A percentile compares a stretch with the other conserved stretches of the same genome.
Conservation (phyloP, 2,888 invertebrate genomes). For the Archips xylosteana region DNA sequence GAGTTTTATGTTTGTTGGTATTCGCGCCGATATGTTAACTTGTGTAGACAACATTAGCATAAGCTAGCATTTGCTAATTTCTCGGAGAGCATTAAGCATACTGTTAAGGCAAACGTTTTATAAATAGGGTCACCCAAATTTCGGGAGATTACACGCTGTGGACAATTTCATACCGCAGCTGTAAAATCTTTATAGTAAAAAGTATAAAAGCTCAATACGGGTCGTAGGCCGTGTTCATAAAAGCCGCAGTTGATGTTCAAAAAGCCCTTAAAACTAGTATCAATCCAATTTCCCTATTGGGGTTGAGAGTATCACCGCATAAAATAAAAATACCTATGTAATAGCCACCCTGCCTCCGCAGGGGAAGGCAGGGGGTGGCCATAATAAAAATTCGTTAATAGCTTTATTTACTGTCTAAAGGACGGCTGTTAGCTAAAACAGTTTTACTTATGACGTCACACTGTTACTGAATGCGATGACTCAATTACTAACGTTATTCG, state of each 20-base stretch:
- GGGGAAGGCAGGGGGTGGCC: conserved; percentile 53
- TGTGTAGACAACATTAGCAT: not conserved
- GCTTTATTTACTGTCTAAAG: conserved; percentile 66
- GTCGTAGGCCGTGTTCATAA: conserved; percentile 63
- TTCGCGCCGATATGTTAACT: not conserved
- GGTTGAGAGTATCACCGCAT: conserved; percentile 78
- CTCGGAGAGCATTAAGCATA: not conserved
- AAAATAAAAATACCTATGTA: conserved; percentile 82
- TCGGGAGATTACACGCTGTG: conserved; percentile 31
- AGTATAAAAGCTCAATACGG: conserved; percentile 75
- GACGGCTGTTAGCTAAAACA: conserved; percentile 44
- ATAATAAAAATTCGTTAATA: conserved; percentile 79
- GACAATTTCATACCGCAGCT: conserved; percentile 37
- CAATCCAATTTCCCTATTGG: conserved; percentile 84
- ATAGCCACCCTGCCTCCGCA: conserved; percentile 65
- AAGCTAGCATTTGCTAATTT: not conserved
- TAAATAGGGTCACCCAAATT: conserved; percentile 14
- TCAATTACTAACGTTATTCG: conserved; percentile 38
- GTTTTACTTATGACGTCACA: conserved; percentile 44
- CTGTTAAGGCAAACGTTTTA: conserved; percentile 15
- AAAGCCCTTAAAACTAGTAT: conserved; percentile 82
- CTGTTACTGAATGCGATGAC: conserved; percentile 35
- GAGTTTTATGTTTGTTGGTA: not conserved
- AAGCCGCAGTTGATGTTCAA: conserved; percentile 76
- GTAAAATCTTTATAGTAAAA: conserved; percentile 48